phyloP scores from a whole-genome alignment of 1,140 invertebrate genomes.

The Chironomus tepperi region DNA sequence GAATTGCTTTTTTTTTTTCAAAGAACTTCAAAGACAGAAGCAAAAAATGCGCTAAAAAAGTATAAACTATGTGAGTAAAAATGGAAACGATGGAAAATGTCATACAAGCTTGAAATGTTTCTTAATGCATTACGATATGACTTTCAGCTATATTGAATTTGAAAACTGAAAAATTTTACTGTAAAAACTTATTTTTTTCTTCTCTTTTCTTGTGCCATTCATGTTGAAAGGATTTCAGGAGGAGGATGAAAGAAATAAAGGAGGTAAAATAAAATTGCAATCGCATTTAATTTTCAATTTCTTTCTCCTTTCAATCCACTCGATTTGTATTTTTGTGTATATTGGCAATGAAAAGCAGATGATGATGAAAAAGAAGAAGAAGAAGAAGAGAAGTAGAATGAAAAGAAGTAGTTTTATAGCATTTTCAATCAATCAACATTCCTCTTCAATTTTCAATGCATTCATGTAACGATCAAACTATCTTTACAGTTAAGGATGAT shows the following conservation, averaged over 20 bases:
- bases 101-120: neutral
- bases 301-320: neutral
- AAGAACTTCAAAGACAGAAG: too few species aligned
- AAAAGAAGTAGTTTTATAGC: neutral
- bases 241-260: neutral
- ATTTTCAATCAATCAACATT: slow-evolving; percentile 11
- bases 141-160: neutral
- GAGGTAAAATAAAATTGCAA: neutral
- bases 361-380: neutral
- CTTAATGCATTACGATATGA: slow-evolving; percentile 8
- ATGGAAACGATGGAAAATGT: neutral
- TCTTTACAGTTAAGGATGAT: too few species aligned
- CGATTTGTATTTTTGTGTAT: neutral
- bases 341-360: neutral
- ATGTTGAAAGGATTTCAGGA: neutral
- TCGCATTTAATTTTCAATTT: neutral
- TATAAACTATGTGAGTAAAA: too few species aligned
- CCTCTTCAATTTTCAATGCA: neutral
- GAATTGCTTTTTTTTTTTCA: too few species aligned
- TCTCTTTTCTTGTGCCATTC: neutral
- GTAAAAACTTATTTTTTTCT: neutral
- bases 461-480: slow-evolving; percentile 1
- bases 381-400: neutral
- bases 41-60: too few species aligned
- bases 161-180: slow-evolving; percentile 1